A percentile compares a stretch with the other conserved stretches of the same genome.
phyloP scores from a whole-genome alignment of 2,888 invertebrate genomes.

The Dolichopus griseipennis region DNA sequence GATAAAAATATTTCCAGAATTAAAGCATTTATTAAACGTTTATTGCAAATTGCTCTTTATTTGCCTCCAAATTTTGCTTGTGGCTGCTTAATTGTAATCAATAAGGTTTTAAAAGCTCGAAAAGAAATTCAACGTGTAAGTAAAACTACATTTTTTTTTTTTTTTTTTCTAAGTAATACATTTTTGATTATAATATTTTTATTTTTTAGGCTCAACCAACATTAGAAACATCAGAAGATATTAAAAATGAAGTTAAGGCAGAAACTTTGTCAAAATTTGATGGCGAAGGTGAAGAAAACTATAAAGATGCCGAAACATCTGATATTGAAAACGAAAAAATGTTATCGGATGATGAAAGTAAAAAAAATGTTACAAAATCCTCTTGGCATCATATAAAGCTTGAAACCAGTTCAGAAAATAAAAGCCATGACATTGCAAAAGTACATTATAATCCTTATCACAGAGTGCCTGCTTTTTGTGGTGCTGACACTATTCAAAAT shows the following conservation, averaged over 20 bases:
- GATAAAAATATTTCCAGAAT: constrained; percentile 65
- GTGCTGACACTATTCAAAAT: constrained; percentile 61
- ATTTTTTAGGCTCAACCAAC: constrained; percentile 11
- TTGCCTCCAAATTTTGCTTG: constrained; percentile 70
- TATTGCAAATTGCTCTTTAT: constrained; percentile 60
- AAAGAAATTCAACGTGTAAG: constrained; percentile 37
- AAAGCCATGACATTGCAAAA: constrained; percentile 44
- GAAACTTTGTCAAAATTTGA: constrained; percentile 36
- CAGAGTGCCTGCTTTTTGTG: constrained; percentile 79
- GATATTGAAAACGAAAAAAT: constrained; percentile 21
- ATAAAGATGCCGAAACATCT: constrained; percentile 30
- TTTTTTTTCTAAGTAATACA: too few species aligned
- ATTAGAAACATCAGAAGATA: constrained; percentile 28
- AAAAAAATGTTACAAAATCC: constrained; percentile 21
- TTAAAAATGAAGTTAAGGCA: constrained; percentile 21
- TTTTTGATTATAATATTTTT: too few species aligned
- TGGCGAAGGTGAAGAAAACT: constrained; percentile 36
- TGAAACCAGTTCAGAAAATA: constrained; percentile 24
- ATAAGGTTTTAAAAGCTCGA: constrained; percentile 58
- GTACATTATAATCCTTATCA: constrained; percentile 57
- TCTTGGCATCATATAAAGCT: constrained; percentile 36
- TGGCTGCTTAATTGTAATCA: constrained; percentile 60
- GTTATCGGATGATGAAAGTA: constrained; percentile 25
- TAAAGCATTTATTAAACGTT: constrained; percentile 76
- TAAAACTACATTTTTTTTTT: too few species aligned